Evolutionary conservation across 2,797 vertebrate species (phyloP).

Genomic region (Nothura maculosa): DNA sequence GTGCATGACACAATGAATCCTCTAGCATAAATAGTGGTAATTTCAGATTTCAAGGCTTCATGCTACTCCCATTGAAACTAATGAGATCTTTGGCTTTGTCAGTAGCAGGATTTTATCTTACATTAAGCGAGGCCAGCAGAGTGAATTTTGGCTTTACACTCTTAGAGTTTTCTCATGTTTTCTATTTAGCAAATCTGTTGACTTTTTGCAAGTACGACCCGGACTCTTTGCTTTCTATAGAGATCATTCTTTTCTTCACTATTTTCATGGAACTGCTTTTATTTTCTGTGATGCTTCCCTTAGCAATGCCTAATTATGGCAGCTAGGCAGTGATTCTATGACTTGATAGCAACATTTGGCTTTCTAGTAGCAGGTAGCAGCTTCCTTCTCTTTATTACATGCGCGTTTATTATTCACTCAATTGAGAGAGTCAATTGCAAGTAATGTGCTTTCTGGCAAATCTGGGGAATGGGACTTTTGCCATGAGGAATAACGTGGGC

Average conservation of each 20-base stretch:
- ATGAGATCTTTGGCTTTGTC: not conserved
- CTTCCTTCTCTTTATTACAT: not conserved
- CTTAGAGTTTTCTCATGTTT: not conserved
- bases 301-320: not conserved
- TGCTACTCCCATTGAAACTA: not conserved
- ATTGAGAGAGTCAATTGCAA: not conserved
- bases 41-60: constrained; percentile 18
- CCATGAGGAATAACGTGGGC: constrained; percentile 58
- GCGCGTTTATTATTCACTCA: constrained; percentile 19
- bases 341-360: not conserved
- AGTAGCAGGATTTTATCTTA: not conserved
- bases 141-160: not conserved
- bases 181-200: not conserved
- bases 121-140: not conserved
- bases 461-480: constrained; percentile 46
- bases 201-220: not conserved
- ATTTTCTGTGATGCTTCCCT: not conserved
- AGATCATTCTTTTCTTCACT: not conserved
- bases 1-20: not conserved
- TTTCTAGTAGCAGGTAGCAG: constrained; percentile 3
- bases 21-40: not conserved
- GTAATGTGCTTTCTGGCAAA: constrained; percentile 41
- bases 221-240: not conserved
- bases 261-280: not conserved
- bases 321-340: not conserved